Evolutionary conservation across 2,113 vertebrate species (phyloP).

Genomic region (Stomatorhinus ivindoensis): DNA sequence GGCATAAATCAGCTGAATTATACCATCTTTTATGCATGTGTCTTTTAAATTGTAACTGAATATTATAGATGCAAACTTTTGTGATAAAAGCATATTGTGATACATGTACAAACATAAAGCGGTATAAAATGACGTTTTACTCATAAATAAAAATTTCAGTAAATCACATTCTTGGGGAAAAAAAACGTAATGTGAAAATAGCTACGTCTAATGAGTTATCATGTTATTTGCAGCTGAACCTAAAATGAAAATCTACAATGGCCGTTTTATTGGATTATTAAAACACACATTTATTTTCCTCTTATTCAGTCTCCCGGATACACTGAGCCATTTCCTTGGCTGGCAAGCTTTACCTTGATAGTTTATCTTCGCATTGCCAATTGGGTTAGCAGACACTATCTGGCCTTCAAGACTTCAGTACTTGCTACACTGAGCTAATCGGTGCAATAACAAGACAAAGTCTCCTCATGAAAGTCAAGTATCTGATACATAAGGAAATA

Average conservation of each 20-base stretch:
- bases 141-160: background rate
- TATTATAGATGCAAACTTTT: background rate
- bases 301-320: background rate
- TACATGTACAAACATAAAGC: background rate
- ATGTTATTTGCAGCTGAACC: background rate
- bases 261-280: background rate
- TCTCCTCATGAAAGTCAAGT: background rate
- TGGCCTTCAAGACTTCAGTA: conserved; percentile 36
- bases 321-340: background rate
- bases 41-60: background rate
- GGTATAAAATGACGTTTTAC: background rate
- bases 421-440: background rate
- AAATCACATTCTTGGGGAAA: background rate
- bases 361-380: conserved; percentile 46
- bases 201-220: background rate
- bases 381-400: conserved; percentile 48
- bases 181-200: background rate
- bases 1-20: background rate
- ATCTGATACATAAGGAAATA: background rate
- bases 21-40: background rate
- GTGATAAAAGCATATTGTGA: background rate
- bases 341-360: conserved; percentile 44
- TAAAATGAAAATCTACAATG: background rate
- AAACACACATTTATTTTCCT: background rate
- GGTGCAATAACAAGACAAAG: background rate